Base-by-base conservation (phyloP, 2,797 vertebrate species). In the Harpagifer antarcticus region DNA sequence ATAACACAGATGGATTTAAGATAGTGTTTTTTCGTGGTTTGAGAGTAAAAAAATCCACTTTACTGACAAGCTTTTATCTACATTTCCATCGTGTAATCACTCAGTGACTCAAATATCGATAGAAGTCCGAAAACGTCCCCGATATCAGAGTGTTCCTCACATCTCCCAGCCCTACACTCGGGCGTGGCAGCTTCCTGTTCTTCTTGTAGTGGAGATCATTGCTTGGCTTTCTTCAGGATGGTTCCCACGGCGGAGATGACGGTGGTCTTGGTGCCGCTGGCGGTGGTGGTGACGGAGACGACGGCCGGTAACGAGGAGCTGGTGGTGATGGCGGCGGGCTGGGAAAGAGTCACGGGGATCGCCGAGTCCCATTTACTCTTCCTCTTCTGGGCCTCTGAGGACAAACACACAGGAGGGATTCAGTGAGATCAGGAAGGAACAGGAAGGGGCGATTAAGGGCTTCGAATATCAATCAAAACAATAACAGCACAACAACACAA, bases 361-460 rank as follows among this genome's bases (percentile, higher is more conserved):
- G 98, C 98, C 0, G 98, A 99, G 91, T 99, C 98, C 98, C 98
- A 99, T 77, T 99, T 99, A 92, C 98, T 99, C 92, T 99, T 99
- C 87, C 98, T 96, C 94, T 99, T 99, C 85, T 99, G 98, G 56
- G 98, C 96, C 53, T 99, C 98, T 97, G 95, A 71, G 76, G 65
- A 0, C 55, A 68, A 13, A 72, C 0, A 27, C 40, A 76, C 23
- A 47, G 3, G 42, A 20, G 8, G 33, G 8, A 57, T 4, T 3
- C 27, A 53, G 16, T 7, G 58, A 68, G 14, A 9, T 53, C 43
- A 17, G 61, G 49, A 9, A 7, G 33, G 5, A 37, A 37, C 33
- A 37, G 7, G 33, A 37, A 37, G 33, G 27, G 27, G 4, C 1
- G 27, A 1, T 5, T 27, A 27, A 1, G 27, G 27, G 4, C 4